phyloP scores from a whole-genome alignment of 2,888 invertebrate genomes.

The Linyphia triangularis region DNA sequence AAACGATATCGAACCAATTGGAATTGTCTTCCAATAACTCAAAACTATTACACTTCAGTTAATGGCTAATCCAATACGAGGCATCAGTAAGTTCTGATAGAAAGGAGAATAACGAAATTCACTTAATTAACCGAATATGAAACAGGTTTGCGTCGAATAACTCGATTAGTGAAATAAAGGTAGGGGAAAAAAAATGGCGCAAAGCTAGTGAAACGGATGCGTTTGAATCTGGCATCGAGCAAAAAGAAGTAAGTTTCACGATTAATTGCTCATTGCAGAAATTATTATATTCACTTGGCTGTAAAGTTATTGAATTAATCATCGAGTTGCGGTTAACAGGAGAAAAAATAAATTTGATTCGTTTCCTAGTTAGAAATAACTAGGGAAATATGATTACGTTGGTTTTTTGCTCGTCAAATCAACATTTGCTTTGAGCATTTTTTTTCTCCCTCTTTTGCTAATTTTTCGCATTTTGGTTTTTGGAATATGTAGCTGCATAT shows the following conservation, averaged over 20 bases:
- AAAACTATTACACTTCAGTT: conserved; percentile 47
- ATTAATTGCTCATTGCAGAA: conserved; percentile 37
- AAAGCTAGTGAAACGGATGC: background rate
- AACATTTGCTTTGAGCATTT: conserved; percentile 6
- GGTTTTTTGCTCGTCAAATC: conserved; percentile 4
- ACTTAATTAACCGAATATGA: conserved; percentile 36
- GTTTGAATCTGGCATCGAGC: background rate
- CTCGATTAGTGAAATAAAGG: conserved; percentile 17
- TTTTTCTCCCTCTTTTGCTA: background rate
- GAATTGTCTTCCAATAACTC: conserved; percentile 6
- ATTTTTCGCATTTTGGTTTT: background rate
- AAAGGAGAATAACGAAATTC: conserved; percentile 26
- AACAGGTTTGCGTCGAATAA: conserved; percentile 24
- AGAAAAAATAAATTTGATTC: conserved; percentile 23
- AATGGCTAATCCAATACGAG: conserved; percentile 46
- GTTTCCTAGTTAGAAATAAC: conserved; percentile 23
- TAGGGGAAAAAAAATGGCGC: background rate
- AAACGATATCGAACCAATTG: background rate
- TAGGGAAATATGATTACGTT: conserved; percentile 19
- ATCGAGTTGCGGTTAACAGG: background rate
- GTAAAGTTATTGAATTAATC: conserved; percentile 58
- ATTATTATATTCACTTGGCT: conserved; percentile 36
- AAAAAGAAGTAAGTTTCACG: conserved; percentile 23
- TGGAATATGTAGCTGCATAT: too few species aligned
- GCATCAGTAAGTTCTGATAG: background rate